Evolutionary conservation across 1,140 invertebrate species (phyloP), one percentile per base, ranked within the genome.

Genomic region (Brachionus angularis): DNA sequence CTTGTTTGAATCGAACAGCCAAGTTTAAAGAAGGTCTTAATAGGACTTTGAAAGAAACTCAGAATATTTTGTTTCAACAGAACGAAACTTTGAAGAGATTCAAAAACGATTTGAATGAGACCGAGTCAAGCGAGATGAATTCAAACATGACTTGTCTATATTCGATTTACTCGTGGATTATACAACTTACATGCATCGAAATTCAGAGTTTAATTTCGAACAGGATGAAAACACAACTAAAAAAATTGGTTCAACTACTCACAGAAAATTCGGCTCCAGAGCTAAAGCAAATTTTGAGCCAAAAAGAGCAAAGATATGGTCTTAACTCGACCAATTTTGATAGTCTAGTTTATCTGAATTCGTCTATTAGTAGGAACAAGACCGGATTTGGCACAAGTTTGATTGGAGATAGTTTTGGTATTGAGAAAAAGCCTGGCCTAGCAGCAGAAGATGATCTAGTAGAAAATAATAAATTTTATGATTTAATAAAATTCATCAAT

Each of bases 101-200:
- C 52, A 18, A 55, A n/a, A n/a, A n/a, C n/a, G n/a, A 33, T 34
- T 34, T 21, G 21, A 21, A 34, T 55, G 1, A 34, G 7, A 21
- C n/a, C 2, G 33, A 55, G 16, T 18, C 52, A n/a, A 52, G 7
- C 2, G 16, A 10, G 39, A 42, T 42, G 39, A 42, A 16, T 10
- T 10, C 39, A 10, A 42, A 42, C 39, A 10, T 10, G 16, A 42
- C 10, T 10, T 10, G 42, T 46, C 16, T 50, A 16, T 31, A 47
- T 12, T 67, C 42, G 5, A 12, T 47, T 33, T 67, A 67, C 44
- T 67, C 62, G 12, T 67, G 23, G 44, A 47, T 23, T 10, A 0
- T 67, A n/a, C 42, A 50, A 47, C 29, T 67, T 21, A 67, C 47
- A 21, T 67, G 62, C 16, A 4, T 67, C 7, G 62, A 67, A 67